Percentiles rank a stretch among this genome's conserved stretches.
Conservation (phyloP, 2,797 vertebrate genomes). For the Momotus momota region DNA sequence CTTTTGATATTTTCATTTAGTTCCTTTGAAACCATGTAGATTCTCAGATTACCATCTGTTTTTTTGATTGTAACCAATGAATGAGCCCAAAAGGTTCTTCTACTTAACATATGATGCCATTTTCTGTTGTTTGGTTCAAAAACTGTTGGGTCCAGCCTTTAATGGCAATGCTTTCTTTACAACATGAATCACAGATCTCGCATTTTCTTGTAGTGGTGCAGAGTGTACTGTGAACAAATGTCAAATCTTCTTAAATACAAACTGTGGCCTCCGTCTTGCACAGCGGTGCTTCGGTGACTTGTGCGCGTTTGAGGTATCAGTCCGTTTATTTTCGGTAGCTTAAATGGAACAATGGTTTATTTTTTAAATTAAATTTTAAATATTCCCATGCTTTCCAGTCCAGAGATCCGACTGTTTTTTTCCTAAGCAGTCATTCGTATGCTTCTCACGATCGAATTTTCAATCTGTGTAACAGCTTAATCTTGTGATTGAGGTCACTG, state of each 20-base stretch:
- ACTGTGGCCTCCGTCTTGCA: not conserved
- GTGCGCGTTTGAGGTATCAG: not conserved
- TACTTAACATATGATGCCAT: conserved; percentile 61
- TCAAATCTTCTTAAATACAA: conserved; percentile 30
- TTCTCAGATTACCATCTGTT: conserved; percentile 64
- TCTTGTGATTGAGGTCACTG: conserved; percentile 71
- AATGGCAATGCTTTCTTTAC: conserved; percentile 32
- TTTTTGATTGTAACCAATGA: conserved; percentile 51
- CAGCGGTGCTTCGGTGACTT: not conserved
- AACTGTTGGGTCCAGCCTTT: conserved; percentile 36
- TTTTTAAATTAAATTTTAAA: not conserved
- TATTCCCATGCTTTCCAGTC: conserved; percentile 22
- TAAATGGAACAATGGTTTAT: not conserved
- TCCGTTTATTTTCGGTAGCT: not conserved
- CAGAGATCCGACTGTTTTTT: conserved; percentile 28
- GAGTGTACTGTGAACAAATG: conserved; percentile 33
- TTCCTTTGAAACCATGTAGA: conserved; percentile 63
- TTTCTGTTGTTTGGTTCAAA: conserved; percentile 37
- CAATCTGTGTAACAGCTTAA: conserved; percentile 72
- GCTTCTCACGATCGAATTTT: conserved; percentile 57
- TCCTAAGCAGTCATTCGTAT: not conserved
- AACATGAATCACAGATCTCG: conserved; percentile 17
- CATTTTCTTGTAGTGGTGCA: conserved; percentile 23
- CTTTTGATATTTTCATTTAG: conserved; percentile 71
- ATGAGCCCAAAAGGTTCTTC: conserved; percentile 57